Evolutionary conservation across 92 coral and sea anemone genomes (phyloP).

Genomic region (Epizoanthus scotinus): DNA sequence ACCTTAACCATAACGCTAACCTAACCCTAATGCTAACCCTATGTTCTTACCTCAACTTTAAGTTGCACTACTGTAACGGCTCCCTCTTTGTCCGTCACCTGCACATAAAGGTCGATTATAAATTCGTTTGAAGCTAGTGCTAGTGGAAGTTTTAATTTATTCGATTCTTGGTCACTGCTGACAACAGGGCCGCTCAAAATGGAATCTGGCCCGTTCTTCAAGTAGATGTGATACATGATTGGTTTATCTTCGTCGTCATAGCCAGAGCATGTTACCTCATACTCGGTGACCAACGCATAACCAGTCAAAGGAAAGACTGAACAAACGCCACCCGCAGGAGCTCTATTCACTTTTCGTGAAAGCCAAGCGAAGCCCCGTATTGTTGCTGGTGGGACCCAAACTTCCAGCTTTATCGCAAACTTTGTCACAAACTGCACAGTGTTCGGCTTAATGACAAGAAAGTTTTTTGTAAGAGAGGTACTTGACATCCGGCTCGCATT

Average conservation of each 20-base stretch:
- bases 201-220: slow-evolving; percentile 36
- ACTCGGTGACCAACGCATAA: slow-evolving; percentile 48
- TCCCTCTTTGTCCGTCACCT: slow-evolving; percentile 54
- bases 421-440: slow-evolving; percentile 46
- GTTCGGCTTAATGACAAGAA: slow-evolving; percentile 63
- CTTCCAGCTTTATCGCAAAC: slow-evolving; percentile 50
- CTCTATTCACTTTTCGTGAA: slow-evolving; percentile 41
- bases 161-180: slow-evolving; percentile 15
- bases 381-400: slow-evolving; percentile 29
- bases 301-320: slow-evolving; percentile 55
- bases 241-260: slow-evolving; percentile 61
- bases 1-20: too few species aligned
- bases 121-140: slow-evolving; percentile 28
- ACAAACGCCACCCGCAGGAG: slow-evolving; percentile 58
- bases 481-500: slow-evolving; percentile 21
- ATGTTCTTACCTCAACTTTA: slow-evolving; percentile 46
- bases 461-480: slow-evolving; percentile 22
- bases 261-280: slow-evolving; percentile 39
- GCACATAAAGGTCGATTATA: slow-evolving; percentile 33
- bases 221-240: slow-evolving; percentile 41
- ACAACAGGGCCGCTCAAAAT: slow-evolving; percentile 21
- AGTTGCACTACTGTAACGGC: slow-evolving; percentile 38
- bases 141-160: slow-evolving; percentile 41
- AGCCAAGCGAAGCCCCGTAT: slow-evolving; percentile 53
- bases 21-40: too few species aligned